Conservation (phyloP, 2,797 vertebrate species). For the Myotis findleyi region DNA sequence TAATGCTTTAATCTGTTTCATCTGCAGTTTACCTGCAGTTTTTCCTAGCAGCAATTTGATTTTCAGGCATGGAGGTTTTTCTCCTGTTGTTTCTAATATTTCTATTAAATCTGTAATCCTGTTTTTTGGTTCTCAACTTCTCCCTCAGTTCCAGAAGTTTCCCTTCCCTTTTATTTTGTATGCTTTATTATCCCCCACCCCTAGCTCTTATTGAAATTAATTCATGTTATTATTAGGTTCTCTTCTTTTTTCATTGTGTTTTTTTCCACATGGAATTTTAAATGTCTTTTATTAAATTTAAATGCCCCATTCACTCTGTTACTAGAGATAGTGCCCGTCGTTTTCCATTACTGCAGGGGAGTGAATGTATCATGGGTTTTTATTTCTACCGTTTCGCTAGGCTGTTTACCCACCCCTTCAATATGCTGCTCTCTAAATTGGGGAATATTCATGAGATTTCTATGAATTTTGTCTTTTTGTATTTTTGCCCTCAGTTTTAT, state of each 20-base stretch:
- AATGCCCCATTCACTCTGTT: not conserved
- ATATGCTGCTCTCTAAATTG: not conserved
- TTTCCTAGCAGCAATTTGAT: not conserved
- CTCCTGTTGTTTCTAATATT: not conserved
- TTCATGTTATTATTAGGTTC: constrained; percentile 8
- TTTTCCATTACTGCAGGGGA: not conserved
- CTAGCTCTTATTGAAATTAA: constrained; percentile 3
- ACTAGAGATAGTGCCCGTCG: not conserved
- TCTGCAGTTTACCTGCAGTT: not conserved
- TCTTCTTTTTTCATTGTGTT: not conserved
- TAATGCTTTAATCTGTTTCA: not conserved
- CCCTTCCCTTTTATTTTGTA: not conserved
- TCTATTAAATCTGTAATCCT: not conserved
- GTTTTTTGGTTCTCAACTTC: not conserved
- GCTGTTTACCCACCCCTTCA: not conserved
- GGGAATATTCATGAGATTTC: not conserved
- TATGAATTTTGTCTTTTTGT: not conserved
- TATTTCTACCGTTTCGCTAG: not conserved
- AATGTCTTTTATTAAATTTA: constrained; percentile 30
- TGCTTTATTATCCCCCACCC: not conserved
- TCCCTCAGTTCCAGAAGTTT: not conserved
- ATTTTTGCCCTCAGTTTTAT: not conserved
- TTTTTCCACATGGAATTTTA: constrained; percentile 6
- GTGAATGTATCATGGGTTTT: not conserved
- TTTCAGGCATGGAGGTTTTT: not conserved